These are phyloP conservation scores for Syngnathoides biaculeatus DNA, from an alignment of 2,113 vertebrate genomes.

Conservation along the genomic window DNA sequence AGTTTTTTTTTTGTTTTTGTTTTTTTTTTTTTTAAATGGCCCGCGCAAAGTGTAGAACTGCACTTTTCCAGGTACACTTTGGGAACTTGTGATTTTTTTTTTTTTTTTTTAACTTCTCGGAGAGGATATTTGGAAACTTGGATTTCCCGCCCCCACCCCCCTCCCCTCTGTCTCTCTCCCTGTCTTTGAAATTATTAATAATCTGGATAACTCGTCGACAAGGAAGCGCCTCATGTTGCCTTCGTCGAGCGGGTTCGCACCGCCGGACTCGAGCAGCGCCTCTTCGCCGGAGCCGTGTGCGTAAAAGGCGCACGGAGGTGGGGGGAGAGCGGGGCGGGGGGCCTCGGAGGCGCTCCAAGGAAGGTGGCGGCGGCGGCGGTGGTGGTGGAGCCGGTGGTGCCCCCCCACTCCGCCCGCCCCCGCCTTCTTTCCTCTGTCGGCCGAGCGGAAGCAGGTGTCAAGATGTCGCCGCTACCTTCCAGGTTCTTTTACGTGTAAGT, in stretches of 20 bases:
- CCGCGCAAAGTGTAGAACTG: slow-evolving; percentile 67
- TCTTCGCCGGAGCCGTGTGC: slow-evolving; percentile 61
- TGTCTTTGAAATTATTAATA: neutral
- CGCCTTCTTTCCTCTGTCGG: neutral
- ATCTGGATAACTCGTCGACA: slow-evolving; percentile 56
- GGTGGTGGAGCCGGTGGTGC: slow-evolving; percentile 51
- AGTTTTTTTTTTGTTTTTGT: neutral
- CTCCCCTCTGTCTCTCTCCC: neutral
- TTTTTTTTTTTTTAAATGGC: slow-evolving; percentile 36
- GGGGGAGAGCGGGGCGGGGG: too few relatives aligned
- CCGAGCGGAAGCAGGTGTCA: slow-evolving; percentile 77
- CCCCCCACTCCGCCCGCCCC: slow-evolving; percentile 20
- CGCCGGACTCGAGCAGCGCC: slow-evolving; percentile 56
- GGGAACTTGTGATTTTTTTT: slow-evolving; percentile 47
- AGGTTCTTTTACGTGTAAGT: slow-evolving; percentile 81
- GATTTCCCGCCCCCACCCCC: too few relatives aligned
- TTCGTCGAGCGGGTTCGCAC: slow-evolving; percentile 59
- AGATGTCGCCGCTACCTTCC: slow-evolving; percentile 78
- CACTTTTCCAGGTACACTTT: slow-evolving; percentile 61
- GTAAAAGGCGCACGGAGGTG: slow-evolving; percentile 71
- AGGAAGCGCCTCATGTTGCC: slow-evolving; percentile 77
- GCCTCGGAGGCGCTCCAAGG: slow-evolving; percentile 11
- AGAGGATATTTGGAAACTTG: slow-evolving; percentile 38
- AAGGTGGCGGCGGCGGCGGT: slow-evolving; percentile 23
- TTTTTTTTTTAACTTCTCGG: slow-evolving; percentile 2